Evolutionary conservation across 2,113 vertebrate genomes (phyloP), one percentile per base, ranked within the genome.

Genomic region (Vulpes ferrilata): DNA sequence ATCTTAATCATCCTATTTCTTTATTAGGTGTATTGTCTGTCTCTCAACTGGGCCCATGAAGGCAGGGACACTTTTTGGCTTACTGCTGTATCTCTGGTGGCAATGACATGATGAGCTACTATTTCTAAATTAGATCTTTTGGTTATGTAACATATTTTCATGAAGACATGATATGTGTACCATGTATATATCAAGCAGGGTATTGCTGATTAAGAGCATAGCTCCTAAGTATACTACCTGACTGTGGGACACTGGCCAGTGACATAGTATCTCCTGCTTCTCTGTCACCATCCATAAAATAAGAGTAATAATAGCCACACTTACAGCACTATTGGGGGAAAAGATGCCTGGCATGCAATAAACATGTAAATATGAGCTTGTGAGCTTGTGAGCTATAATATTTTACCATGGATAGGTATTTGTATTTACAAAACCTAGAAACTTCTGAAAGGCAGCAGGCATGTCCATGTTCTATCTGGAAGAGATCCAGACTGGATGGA

Each of bases 401-500:
- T 32, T 87, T 80, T 38, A 62, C 32, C 48, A 62, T n/a, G 7
- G 10, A n/a, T 60, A 62, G 16, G 16, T 86, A 16, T 94, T 71
- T 93, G 86, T 85, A 89, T 64, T 85, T 89, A 85, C 32, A 71
- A 88, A 96, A 74, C 20, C 43, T 85, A 81, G 57, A 73, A 25
- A 25, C 71, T 85, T 97, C 85, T n/a, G 4, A 9, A 71, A 53
- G 69, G 32, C 55, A 73, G 53, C 57, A 94, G 64, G 38, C 51
- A 81, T 79, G 62, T 71, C 48, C 22, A 27, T 80, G 17, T 19
- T 95, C 7, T 88, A 8, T 57, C 19, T 62, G 57, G 60, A 92
- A 92, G n/a, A 32, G 27, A 65, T 88, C 51, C 76, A 82, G 43
- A 25, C 67, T 22, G 81, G n/a, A 85, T 89, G 38, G 9, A 38